phyloP scores from a whole-genome alignment of 2,797 vertebrate genomes.

The Lepidocolaptes lacrymiger region DNA sequence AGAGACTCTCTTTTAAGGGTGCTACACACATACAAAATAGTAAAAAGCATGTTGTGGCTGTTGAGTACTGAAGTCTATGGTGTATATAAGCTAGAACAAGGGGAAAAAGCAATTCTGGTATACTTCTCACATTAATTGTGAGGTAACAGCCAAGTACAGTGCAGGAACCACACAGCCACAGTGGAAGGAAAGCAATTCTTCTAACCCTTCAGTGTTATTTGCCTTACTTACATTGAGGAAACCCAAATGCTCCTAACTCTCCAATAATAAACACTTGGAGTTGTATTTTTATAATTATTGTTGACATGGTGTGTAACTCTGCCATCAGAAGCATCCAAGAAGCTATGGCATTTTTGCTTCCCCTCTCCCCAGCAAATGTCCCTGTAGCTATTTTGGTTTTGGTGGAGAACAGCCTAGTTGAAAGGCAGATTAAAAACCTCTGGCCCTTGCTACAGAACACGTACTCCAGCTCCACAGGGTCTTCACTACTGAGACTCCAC shows the following conservation, averaged over 20 bases:
- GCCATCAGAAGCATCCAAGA: conserved; percentile 33
- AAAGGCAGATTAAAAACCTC: conserved; percentile 66
- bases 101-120: conserved; percentile 18
- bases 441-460: conserved; percentile 50
- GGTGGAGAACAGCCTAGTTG: conserved; percentile 45
- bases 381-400: conserved; percentile 29
- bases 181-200: not conserved
- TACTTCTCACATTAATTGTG: conserved; percentile 19
- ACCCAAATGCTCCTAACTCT: not conserved
- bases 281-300: conserved; percentile 5
- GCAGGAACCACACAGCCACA: not conserved
- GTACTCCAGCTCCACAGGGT: conserved; percentile 65
- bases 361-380: conserved; percentile 6
- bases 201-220: not conserved
- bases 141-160: not conserved
- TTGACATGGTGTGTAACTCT: not conserved
- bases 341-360: conserved; percentile 8
- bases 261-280: conserved; percentile 23
- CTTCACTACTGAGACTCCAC: conserved; percentile 72
- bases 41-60: conserved; percentile 1
- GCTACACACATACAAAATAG: not conserved
- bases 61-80: not conserved
- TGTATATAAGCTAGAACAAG: not conserved
- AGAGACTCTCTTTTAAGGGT: conserved; percentile 38
- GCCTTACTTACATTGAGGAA: not conserved